A percentile compares a stretch with the other conserved stretches of the same genome.
phyloP scores from a whole-genome alignment of 53 echinoderm and acorn worm species.

The Paracentrotus lividus region DNA sequence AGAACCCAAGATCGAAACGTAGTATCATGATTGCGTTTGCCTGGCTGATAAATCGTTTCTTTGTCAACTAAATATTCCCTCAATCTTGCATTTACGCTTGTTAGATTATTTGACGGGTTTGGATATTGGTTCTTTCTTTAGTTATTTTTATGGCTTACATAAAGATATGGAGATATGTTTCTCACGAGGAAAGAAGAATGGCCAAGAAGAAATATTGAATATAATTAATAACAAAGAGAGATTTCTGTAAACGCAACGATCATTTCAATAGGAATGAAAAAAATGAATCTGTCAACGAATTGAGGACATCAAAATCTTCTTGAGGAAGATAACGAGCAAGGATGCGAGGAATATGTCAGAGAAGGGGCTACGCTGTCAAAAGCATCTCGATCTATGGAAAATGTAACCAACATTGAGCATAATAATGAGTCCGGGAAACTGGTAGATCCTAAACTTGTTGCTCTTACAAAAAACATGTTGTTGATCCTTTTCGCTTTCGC shows the following conservation, averaged over 20 bases:
- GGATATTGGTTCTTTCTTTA: neutral
- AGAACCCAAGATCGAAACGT: neutral
- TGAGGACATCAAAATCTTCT: neutral
- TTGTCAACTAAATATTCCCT: no score
- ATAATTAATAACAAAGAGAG: neutral
- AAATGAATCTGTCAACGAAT: neutral
- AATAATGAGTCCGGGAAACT: no score
- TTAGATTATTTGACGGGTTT: neutral
- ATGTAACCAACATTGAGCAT: no score
- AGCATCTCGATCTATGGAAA: no score
- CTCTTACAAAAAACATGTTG: neutral
- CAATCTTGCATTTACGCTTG: no score
- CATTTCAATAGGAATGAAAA: neutral
- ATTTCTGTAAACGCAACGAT: neutral
- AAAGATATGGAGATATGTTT: neutral
- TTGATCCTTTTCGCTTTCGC: constrained; percentile 4
- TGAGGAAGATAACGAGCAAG: neutral
- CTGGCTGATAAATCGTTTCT: neutral
- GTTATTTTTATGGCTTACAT: neutral
- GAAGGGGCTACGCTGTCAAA: no score
- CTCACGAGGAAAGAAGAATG: neutral
- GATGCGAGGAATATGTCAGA: neutral
- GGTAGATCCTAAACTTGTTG: neutral
- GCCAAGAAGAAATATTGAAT: neutral
- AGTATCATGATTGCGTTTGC: neutral